These are phyloP conservation scores for Rallus crepitans DNA, from an alignment of 2,797 vertebrate species.

Conservation along the genomic window DNA sequence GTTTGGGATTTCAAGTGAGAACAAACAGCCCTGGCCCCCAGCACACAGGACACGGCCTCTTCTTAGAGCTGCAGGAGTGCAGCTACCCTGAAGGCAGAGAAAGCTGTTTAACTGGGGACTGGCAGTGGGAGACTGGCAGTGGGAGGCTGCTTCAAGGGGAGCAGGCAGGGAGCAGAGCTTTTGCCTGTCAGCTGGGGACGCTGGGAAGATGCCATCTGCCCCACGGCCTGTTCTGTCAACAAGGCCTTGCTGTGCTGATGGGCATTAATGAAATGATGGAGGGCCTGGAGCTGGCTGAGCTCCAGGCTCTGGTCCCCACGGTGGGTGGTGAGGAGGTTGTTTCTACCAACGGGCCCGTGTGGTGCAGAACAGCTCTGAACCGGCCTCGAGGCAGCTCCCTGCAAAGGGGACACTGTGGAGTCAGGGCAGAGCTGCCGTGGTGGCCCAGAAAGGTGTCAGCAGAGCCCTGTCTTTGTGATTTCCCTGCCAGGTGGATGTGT, in stretches of 20 bases:
- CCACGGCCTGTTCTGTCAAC: background rate
- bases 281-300: background rate
- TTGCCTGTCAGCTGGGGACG: background rate
- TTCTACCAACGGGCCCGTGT: rapidly evolving
- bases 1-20: background rate
- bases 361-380: background rate
- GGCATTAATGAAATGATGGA: background rate
- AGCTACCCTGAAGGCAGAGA: background rate
- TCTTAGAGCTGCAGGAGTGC: background rate
- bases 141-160: background rate
- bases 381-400: background rate
- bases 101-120: background rate
- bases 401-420: background rate
- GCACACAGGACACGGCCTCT: background rate
- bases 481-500: background rate
- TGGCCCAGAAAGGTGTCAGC: background rate
- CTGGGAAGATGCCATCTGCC: background rate
- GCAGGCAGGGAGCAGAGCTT: background rate
- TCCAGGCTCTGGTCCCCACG: rapidly evolving
- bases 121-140: background rate
- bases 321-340: background rate
- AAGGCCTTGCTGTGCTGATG: background rate
- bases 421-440: background rate
- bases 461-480: background rate
- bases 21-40: background rate